A percentile compares a stretch with the other conserved stretches of the same genome.
Conservation (phyloP, 35 echinoderm and acorn worm species). For the Stichopus chloronotus region DNA sequence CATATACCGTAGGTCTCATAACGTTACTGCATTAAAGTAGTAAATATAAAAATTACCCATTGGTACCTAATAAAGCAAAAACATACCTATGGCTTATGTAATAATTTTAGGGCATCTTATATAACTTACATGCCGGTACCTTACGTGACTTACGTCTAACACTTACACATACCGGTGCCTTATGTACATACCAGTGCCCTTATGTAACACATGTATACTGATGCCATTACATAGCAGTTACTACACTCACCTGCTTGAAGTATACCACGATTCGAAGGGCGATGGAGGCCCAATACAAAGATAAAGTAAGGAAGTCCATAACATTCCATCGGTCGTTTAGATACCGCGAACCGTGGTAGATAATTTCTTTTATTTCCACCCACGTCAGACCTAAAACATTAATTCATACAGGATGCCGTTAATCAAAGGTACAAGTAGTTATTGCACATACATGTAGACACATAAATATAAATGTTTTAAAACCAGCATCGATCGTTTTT, state of each 20-base stretch:
- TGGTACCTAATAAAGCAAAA: too few relatives aligned
- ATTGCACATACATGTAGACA: neutral
- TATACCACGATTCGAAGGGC: constrained; percentile 83
- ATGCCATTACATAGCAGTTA: too few relatives aligned
- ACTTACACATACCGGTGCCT: too few relatives aligned
- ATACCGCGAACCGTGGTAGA: constrained; percentile 93
- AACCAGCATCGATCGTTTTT: neutral
- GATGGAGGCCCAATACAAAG: constrained; percentile 94
- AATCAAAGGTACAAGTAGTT: neutral
- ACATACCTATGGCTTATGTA: too few relatives aligned
- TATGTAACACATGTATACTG: too few relatives aligned
- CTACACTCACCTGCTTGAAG: constrained; percentile 49
- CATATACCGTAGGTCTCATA: too few relatives aligned
- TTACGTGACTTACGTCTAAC: too few relatives aligned
- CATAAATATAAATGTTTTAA: neutral
- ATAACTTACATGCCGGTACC: too few relatives aligned
- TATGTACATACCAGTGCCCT: too few relatives aligned
- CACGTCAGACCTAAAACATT: constrained; percentile 84
- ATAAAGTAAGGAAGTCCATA: constrained; percentile 91
- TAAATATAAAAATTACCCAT: too few relatives aligned
- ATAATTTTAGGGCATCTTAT: too few relatives aligned
- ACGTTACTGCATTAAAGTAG: too few relatives aligned
- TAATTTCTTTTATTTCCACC: constrained; percentile 92
- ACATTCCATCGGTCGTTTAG: constrained; percentile 96
- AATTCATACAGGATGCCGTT: neutral